These are phyloP conservation scores for Stichopus chloronotus DNA, from an alignment of 35 echinoderm and acorn worm species.

Conservation along the genomic window DNA sequence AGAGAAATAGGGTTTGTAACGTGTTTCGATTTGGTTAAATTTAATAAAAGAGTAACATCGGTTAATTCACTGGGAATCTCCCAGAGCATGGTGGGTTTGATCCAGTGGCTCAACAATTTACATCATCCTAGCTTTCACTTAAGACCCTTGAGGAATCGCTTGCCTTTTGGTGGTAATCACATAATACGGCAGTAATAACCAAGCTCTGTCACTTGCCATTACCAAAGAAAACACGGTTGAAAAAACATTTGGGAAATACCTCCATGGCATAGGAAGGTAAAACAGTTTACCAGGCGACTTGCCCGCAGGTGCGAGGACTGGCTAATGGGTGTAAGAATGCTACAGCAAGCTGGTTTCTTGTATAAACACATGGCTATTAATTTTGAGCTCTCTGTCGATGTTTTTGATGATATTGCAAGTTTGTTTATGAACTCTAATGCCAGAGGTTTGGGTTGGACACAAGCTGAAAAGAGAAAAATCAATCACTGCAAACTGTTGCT, in stretches of 20 bases:
- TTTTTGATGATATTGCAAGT: too few species aligned
- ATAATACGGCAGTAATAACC: constrained; percentile 11
- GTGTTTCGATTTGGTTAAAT: not conserved
- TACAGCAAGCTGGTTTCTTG: too few species aligned
- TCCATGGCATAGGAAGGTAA: too few species aligned
- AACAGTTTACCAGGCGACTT: too few species aligned
- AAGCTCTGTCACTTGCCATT: constrained; percentile 28
- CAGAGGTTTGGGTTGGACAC: too few species aligned
- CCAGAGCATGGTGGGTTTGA: constrained; percentile 4
- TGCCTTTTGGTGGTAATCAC: not conserved
- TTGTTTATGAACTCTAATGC: too few species aligned
- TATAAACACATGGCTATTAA: too few species aligned
- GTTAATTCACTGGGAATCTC: not conserved
- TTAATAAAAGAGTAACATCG: constrained; percentile 27
- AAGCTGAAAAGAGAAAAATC: too few species aligned
- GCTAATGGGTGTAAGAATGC: too few species aligned
- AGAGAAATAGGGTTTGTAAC: not conserved
- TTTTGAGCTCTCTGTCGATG: too few species aligned
- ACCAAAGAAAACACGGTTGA: constrained; percentile 17
- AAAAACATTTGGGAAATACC: not conserved
- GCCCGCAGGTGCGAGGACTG: too few species aligned
- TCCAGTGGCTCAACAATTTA: constrained; percentile 9
- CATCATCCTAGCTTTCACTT: constrained; percentile 1
- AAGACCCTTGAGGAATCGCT: not conserved
- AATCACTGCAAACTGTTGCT: too few species aligned